Conservation (phyloP, 2,113 vertebrate genomes). For the Amphiprion ocellaris region DNA sequence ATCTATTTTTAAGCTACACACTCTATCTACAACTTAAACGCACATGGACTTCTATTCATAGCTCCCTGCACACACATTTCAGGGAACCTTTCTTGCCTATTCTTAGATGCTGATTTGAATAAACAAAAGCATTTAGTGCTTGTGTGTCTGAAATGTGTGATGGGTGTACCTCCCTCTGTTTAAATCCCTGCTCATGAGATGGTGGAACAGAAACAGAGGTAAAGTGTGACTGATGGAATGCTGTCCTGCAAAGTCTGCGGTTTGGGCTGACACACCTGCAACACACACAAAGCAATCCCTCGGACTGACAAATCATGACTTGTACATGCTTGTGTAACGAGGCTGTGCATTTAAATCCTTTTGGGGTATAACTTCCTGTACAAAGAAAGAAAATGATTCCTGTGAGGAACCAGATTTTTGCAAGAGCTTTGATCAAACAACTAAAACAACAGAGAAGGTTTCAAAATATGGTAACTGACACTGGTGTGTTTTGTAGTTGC, state of each 20-base stretch:
- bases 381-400: neutral
- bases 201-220: slow-evolving; percentile 9
- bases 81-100: slow-evolving; percentile 30
- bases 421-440: slow-evolving; percentile 1
- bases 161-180: slow-evolving; percentile 12
- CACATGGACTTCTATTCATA: slow-evolving; percentile 45
- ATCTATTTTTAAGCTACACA: slow-evolving; percentile 38
- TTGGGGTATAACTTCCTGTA: neutral
- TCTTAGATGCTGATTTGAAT: slow-evolving; percentile 39
- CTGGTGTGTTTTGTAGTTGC: too few species aligned
- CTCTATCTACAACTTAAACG: neutral
- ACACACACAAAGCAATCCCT: slow-evolving; percentile 9
- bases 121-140: neutral
- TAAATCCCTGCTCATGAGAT: neutral
- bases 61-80: slow-evolving; percentile 29
- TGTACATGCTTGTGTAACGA: slow-evolving; percentile 11
- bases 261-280: slow-evolving; percentile 68
- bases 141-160: slow-evolving; percentile 13
- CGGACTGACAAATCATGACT: slow-evolving; percentile 20
- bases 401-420: slow-evolving; percentile 3
- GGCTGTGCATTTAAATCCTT: neutral
- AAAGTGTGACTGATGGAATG: slow-evolving; percentile 64
- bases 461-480: too few species aligned
- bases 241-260: slow-evolving; percentile 48
- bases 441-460: too few species aligned